Evolutionary conservation across 1,140 invertebrate species (phyloP).

Genomic region (Euura lappo): DNA sequence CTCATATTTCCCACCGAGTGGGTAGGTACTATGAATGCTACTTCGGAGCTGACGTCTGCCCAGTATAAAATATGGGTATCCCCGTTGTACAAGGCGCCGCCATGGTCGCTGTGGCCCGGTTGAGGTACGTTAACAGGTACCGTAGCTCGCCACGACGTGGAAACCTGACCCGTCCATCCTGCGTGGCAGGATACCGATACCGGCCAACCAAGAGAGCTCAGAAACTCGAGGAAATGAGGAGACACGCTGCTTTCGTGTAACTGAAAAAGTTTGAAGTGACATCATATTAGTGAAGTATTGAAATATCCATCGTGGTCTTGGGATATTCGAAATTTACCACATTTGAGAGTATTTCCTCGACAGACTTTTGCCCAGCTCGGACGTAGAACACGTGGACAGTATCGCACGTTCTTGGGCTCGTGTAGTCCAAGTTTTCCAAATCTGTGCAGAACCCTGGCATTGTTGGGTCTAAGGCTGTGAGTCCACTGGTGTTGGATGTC

Average conservation of each 20-base stretch:
- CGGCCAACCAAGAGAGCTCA: constrained; percentile 85
- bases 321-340: constrained; percentile 62
- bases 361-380: constrained; percentile 78
- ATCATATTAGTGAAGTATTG: not conserved
- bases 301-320: constrained; percentile 17
- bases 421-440: constrained; percentile 77
- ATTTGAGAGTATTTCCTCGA: constrained; percentile 85
- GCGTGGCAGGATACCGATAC: constrained; percentile 83
- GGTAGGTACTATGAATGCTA: constrained; percentile 93
- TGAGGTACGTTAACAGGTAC: constrained; percentile 38
- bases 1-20: constrained; percentile 54
- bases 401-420: constrained; percentile 85
- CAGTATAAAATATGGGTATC: constrained; percentile 85
- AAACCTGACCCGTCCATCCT: constrained; percentile 88
- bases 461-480: constrained; percentile 80
- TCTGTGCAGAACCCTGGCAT: constrained; percentile 74
- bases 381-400: constrained; percentile 97
- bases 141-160: constrained; percentile 76
- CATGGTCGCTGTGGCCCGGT: constrained; percentile 59
- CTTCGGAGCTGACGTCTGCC: constrained; percentile 94
- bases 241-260: constrained; percentile 64
- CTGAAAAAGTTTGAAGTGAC: not conserved
- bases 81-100: constrained; percentile 74
- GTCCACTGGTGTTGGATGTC: constrained; percentile 61
- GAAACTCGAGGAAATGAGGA: constrained; percentile 79